phyloP scores from a whole-genome alignment of 2,797 vertebrate genomes.

The Falco novaeseelandiae region DNA sequence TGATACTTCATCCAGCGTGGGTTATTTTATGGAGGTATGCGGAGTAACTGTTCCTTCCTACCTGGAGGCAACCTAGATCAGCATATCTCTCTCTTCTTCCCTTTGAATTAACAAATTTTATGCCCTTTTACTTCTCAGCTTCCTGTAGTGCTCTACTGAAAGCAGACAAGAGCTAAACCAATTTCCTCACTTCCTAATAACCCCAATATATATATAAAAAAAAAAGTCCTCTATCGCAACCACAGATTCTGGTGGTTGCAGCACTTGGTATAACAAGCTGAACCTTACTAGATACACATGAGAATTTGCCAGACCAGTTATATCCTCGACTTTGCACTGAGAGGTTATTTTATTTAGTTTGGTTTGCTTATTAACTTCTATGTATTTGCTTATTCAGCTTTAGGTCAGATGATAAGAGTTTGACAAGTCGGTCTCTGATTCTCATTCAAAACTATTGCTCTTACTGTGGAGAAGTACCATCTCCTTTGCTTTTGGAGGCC shows the following conservation, averaged over 20 bases:
- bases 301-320: background rate
- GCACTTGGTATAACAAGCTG: background rate
- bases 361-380: constrained; percentile 65
- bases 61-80: background rate
- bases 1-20: background rate
- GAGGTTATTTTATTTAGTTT: constrained; percentile 25
- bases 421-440: background rate
- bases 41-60: background rate
- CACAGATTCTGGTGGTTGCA: background rate
- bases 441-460: background rate
- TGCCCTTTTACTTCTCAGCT: background rate
- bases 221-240: background rate
- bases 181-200: background rate
- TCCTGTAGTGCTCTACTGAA: background rate
- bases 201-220: background rate
- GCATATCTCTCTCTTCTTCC: background rate
- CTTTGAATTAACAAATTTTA: background rate
- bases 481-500: background rate
- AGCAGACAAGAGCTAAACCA: background rate
- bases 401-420: background rate
- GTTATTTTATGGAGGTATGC: background rate
- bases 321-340: constrained; percentile 40
- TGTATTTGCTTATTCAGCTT: constrained; percentile 13
- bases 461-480: background rate
- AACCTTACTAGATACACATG: background rate